Conservation (phyloP, 2,113 vertebrate species). For the Oryzias melastigma region DNA sequence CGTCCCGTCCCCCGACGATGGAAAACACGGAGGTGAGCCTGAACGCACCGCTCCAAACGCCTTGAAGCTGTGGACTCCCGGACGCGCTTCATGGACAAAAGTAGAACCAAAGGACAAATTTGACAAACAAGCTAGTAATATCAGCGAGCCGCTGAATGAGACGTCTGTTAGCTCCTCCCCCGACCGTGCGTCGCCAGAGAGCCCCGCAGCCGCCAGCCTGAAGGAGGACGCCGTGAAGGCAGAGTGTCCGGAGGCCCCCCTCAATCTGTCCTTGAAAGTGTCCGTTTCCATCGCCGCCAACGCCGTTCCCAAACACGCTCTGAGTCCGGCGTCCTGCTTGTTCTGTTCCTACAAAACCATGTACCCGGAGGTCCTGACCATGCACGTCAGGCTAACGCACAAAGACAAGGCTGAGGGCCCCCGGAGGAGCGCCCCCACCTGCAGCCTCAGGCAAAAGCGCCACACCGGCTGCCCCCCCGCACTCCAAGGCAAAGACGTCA, state of each 20-base stretch:
- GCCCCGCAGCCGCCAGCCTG: conserved; percentile 47
- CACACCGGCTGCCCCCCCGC: conserved; percentile 91
- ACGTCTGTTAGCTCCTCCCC: conserved; percentile 25
- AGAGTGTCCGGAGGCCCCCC: conserved; percentile 72
- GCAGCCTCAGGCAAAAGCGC: conserved; percentile 69
- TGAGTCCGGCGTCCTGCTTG: conserved; percentile 77
- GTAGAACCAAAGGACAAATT: conserved; percentile 30
- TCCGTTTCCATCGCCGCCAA: conserved; percentile 67
- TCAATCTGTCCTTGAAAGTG: conserved; percentile 83
- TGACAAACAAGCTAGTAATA: conserved; percentile 11
- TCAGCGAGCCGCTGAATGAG: conserved; percentile 22
- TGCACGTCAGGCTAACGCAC: conserved; percentile 88
- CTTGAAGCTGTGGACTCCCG: conserved; percentile 70
- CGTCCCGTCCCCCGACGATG: conserved; percentile 31
- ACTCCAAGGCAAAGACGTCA: conserved; percentile 89
- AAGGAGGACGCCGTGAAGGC: conserved; percentile 49
- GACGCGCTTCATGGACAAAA: not conserved
- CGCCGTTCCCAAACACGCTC: conserved; percentile 64
- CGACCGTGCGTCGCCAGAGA: conserved; percentile 24
- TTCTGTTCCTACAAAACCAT: conserved; percentile 88
- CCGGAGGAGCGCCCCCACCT: conserved; percentile 64
- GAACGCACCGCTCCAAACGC: conserved; percentile 62
- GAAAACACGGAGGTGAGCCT: conserved; percentile 32
- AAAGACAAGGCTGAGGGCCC: conserved; percentile 78
- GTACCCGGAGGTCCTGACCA: conserved; percentile 90